A percentile compares a stretch with the other conserved stretches of the same genome.
Conservation (phyloP, 2,888 invertebrate genomes). For the Lymantria monacha region DNA sequence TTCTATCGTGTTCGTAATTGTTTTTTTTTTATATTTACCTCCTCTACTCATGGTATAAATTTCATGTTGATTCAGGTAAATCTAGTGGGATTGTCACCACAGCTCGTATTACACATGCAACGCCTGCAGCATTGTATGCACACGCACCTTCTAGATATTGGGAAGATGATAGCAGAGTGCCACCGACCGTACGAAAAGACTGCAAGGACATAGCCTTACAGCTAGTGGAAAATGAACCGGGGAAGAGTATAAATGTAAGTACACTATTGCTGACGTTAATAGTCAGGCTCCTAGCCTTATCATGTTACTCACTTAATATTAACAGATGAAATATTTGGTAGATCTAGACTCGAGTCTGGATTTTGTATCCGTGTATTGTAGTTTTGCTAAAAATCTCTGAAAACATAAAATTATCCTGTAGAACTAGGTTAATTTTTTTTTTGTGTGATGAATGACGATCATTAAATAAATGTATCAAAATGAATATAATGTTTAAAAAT, state of each 20-base stretch:
- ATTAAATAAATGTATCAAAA: too few relatives aligned
- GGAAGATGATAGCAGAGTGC: constrained; percentile 90
- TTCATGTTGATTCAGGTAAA: constrained; percentile 78
- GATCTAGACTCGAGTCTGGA: too few relatives aligned
- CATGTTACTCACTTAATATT: neutral
- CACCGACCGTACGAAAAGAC: constrained; percentile 85
- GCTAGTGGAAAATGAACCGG: constrained; percentile 89
- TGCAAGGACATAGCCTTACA: constrained; percentile 91
- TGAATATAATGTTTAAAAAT: too few relatives aligned
- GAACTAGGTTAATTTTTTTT: too few relatives aligned
- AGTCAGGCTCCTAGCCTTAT: neutral
- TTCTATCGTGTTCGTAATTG: too few relatives aligned
- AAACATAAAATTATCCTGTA: too few relatives aligned
- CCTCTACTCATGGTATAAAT: too few relatives aligned
- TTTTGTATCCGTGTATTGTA: too few relatives aligned
- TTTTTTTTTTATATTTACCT: too few relatives aligned
- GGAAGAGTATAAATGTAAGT: constrained; percentile 86
- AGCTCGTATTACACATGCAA: constrained; percentile 90
- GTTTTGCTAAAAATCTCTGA: too few relatives aligned
- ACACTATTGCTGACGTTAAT: neutral
- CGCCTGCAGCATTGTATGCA: constrained; percentile 89
- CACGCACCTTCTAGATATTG: constrained; percentile 89
- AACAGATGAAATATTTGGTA: too few relatives aligned
- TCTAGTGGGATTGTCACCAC: constrained; percentile 92
- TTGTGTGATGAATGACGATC: too few relatives aligned